These are phyloP conservation scores for Nemapogon koenigi DNA, from an alignment of 2,888 invertebrate genomes.

Conservation along the genomic window DNA sequence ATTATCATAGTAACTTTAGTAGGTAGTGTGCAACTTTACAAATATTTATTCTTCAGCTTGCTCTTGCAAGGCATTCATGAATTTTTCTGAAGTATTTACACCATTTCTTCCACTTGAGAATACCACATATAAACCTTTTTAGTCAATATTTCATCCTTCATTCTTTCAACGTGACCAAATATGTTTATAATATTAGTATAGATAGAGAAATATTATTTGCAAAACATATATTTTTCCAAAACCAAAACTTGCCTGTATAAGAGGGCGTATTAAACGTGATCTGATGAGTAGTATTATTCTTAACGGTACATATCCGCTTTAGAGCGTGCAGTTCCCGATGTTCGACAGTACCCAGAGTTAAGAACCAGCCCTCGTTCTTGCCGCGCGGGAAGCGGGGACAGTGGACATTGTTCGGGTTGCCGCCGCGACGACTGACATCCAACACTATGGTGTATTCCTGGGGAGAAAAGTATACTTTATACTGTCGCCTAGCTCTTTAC, in stretches of 20 bases:
- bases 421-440: slow-evolving; percentile 58
- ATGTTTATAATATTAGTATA: too few relatives aligned
- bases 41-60: too few relatives aligned
- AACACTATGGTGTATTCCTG: slow-evolving; percentile 75
- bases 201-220: too few relatives aligned
- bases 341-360: slow-evolving; percentile 79
- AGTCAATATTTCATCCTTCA: too few relatives aligned
- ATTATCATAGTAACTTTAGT: too few relatives aligned
- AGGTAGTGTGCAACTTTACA: too few relatives aligned
- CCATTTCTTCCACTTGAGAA: too few relatives aligned
- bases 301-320: slow-evolving; percentile 72
- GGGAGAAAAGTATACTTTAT: too few relatives aligned
- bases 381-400: slow-evolving; percentile 89
- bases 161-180: background rate
- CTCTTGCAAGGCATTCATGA: too few relatives aligned
- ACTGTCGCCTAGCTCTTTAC: too few relatives aligned
- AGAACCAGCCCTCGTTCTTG: slow-evolving; percentile 96
- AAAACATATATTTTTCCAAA: background rate
- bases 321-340: slow-evolving; percentile 79
- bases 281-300: slow-evolving; percentile 24
- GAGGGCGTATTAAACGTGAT: slow-evolving; percentile 34
- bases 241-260: slow-evolving; percentile 26
- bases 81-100: too few relatives aligned
- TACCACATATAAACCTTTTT: too few relatives aligned
- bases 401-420: slow-evolving; percentile 67